These are phyloP conservation scores for Cremastobaeus sp. DNA, from an alignment of 2,888 invertebrate species.

Conservation along the genomic window DNA sequence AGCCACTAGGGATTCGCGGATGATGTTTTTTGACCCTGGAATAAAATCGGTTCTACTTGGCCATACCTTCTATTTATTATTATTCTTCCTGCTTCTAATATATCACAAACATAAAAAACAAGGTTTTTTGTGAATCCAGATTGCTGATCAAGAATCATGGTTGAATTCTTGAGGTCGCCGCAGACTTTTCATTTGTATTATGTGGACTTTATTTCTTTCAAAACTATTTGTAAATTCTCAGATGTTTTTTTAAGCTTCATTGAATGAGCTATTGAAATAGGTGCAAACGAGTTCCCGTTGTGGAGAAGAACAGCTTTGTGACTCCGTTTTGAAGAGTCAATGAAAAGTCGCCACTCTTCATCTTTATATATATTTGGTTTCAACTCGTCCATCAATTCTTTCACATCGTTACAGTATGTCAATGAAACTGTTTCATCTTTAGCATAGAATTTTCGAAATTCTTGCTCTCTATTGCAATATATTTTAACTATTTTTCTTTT, in stretches of 20 bases:
- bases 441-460: too few species aligned
- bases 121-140: slow-evolving; percentile 66
- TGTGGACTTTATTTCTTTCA: slow-evolving; percentile 31
- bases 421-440: too few species aligned
- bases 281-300: slow-evolving; percentile 65
- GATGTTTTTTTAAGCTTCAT: not conserved
- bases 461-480: too few species aligned
- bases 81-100: slow-evolving; percentile 63
- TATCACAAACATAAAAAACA: slow-evolving; percentile 66
- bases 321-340: slow-evolving; percentile 63
- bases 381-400: too few species aligned
- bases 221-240: slow-evolving; percentile 21
- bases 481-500: too few species aligned
- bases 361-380: too few species aligned
- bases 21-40: slow-evolving; percentile 25
- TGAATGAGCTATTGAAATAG: slow-evolving; percentile 14
- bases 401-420: too few species aligned
- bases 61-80: slow-evolving; percentile 61
- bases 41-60: slow-evolving; percentile 1
- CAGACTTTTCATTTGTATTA: slow-evolving; percentile 63
- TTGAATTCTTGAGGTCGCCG: slow-evolving; percentile 63
- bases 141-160: slow-evolving; percentile 84
- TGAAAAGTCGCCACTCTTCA: too few species aligned
- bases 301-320: slow-evolving; percentile 64
- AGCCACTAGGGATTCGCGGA: slow-evolving; percentile 19